A percentile compares a stretch with the other conserved stretches of the same genome.
Conservation (phyloP, 2,888 invertebrate species). For the Cistogaster globosa region DNA sequence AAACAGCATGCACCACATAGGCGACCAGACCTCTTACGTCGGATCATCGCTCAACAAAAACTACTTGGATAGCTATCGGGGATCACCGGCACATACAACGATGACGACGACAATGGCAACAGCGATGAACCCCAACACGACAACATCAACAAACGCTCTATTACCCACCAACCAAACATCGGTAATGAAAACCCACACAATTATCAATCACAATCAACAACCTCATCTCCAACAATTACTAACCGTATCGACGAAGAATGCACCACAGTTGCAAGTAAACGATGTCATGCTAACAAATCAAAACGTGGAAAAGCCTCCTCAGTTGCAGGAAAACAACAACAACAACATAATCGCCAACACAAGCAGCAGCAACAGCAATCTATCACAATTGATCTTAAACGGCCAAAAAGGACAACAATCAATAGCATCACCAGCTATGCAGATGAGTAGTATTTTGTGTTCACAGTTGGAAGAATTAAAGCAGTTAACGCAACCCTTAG, state of each 20-base stretch:
- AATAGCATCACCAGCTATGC: conserved; percentile 64
- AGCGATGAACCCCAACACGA: conserved; percentile 83
- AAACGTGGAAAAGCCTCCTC: conserved; percentile 57
- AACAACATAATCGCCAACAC: conserved; percentile 34
- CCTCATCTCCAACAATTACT: conserved; percentile 76
- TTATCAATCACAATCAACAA: conserved; percentile 72
- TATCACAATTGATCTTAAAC: conserved; percentile 38
- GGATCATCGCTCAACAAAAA: conserved; percentile 83
- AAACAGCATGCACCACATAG: conserved; percentile 92
- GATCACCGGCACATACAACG: conserved; percentile 83
- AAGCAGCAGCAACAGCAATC: conserved; percentile 50
- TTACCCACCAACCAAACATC: conserved; percentile 74
- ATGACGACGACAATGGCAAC: conserved; percentile 85
- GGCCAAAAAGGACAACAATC: conserved; percentile 68
- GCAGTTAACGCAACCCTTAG: conserved; percentile 79
- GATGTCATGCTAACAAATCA: conserved; percentile 73
- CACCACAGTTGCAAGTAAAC: conserved; percentile 75
- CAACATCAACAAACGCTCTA: conserved; percentile 73
- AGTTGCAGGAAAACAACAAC: conserved; percentile 71
- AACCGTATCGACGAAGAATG: conserved; percentile 60
- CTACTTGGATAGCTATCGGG: conserved; percentile 84
- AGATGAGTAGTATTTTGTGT: conserved; percentile 85
- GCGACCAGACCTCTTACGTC: conserved; percentile 83
- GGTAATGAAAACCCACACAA: conserved; percentile 77
- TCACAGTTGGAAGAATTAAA: conserved; percentile 80